Base-by-base conservation (phyloP, 2,888 invertebrate species). In the Platerodrilus igneus region DNA sequence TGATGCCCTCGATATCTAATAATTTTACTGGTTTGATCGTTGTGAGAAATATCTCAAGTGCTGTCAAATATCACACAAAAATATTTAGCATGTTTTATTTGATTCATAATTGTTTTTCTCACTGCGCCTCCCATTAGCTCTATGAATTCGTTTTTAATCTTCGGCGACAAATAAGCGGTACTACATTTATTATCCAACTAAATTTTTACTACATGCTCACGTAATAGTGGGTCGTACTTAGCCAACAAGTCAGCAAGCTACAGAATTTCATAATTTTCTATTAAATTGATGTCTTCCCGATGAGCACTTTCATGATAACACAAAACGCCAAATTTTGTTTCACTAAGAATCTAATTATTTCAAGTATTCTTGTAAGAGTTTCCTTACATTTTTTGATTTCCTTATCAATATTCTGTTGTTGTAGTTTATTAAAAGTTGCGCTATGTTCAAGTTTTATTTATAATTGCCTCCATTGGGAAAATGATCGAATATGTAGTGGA, bases 321-420 rank as follows among this genome's bases (percentile, higher is more conserved):
- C 41, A 33, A 16, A 47, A 45, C 17, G 41, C 41, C 37, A 41
- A 44, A 44, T 47, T 44, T 45, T 42, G 39, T 38, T 45, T 45
- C 26, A 36, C 36, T 30, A 41, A 17, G 41, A 36, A 36, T 41
- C 30, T 41, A 30, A 41, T 41, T 36, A 41, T 36, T 30, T 36
- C 41, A 36, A 41, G 18, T 30, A 36, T 43, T 30, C 33, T 38
- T 8, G 27, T 34, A 20, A 42, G 35, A 42, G 38, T 45, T 30
- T 43, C 36, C 13, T 40, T 19, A 37, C 39, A 43, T 40, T 43
- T 43, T 33, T 38, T 42, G 17, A 19, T 45, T 36, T 45, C 41
- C 22, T 41, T 32, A 10, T 26, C 28, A 16, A 43, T 26, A 34
- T 33, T 28, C 21, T 50, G 23, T 43, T 51, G 47, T 19, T 40